Evolutionary conservation across 2,888 invertebrate species (phyloP), one percentile per base, ranked within the genome.

Genomic region (Asteroscopus sphinx): DNA sequence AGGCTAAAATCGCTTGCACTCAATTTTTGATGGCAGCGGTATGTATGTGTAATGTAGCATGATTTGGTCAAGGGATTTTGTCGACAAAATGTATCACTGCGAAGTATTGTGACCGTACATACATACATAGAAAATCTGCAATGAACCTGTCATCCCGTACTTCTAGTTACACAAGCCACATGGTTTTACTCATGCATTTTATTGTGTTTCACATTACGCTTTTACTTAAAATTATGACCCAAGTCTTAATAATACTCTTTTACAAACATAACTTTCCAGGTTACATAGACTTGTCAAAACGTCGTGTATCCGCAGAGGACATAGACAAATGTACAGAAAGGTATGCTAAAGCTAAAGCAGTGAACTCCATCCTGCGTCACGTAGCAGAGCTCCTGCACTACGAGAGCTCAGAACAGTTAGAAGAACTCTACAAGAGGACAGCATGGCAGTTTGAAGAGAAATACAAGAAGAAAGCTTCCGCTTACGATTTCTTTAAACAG

Each of bases 401-500:
- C 85, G 97, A 98, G 81, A 96, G 95, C 60, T 98, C 99, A 77
- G 97, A 98, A 74, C 98, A 99, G 84, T 93, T 99, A 35, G 99
- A 99, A 83, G 98, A 99, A 69, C 94, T 99, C 0, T 99, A 99
- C 90, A 96, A 97, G 81, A 98, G 97, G 84, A 99, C 99, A 0
- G 99, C 99, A 0, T 99, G 99, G 99, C 95, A 97, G 83, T 99
- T 99, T 92, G 99, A 99, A 88, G 97, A 98, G 81, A 99, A 99
- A 88, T 98, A 98, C 85, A 99, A 98, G 88, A 97, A 97, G 81
- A 98, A 99, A 89, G 98, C 99, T 0, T 98, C 98, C 2, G 98
- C 99, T 30, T 99, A 99, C 90, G 99, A 99, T 87, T 98, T 98
- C 77, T 99, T 99, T 89, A 99, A 99, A 94, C 99, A 99, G 93